phyloP scores from a whole-genome alignment of 1,140 invertebrate species.

The Drosophila gunungcola region DNA sequence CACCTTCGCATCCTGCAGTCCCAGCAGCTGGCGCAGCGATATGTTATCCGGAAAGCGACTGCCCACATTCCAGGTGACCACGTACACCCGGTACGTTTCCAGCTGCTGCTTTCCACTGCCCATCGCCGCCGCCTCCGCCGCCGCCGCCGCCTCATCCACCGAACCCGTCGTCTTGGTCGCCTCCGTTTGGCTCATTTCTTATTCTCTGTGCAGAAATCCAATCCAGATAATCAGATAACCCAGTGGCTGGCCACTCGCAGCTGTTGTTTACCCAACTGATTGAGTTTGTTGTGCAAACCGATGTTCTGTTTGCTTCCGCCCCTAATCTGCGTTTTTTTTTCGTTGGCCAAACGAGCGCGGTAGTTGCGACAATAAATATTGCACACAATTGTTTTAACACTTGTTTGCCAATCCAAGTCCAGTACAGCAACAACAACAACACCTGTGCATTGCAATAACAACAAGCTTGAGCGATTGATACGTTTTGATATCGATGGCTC shows the following conservation, averaged over 20 bases:
- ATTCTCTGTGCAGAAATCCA: not conserved
- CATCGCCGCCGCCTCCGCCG: conserved; percentile 32
- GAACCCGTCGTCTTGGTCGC: not conserved
- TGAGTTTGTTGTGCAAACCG: not conserved
- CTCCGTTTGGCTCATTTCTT: conserved; percentile 48
- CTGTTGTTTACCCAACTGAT: conserved; percentile 21
- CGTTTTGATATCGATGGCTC: not conserved
- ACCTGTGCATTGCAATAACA: not conserved
- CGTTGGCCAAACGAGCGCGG: not conserved
- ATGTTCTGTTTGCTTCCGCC: not conserved
- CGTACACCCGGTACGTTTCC: conserved; percentile 86
- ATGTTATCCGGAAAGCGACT: conserved; percentile 89
- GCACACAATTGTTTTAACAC: conserved; percentile 30
- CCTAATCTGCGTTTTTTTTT: not conserved
- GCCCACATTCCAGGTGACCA: conserved; percentile 94
- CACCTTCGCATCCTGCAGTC: conserved; percentile 86
- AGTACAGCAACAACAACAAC: conserved; percentile 9
- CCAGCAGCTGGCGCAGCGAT: conserved; percentile 89
- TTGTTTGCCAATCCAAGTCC: conserved; percentile 11
- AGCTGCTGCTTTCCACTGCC: conserved; percentile 55
- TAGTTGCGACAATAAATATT: conserved; percentile 34
- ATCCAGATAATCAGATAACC: not conserved
- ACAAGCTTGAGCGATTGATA: not conserved
- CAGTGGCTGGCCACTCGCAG: conserved; percentile 1
- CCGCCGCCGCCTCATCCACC: not conserved